These are phyloP conservation scores for Chironomus striatipennis DNA, from an alignment of 1,140 invertebrate genomes.

Conservation along the genomic window DNA sequence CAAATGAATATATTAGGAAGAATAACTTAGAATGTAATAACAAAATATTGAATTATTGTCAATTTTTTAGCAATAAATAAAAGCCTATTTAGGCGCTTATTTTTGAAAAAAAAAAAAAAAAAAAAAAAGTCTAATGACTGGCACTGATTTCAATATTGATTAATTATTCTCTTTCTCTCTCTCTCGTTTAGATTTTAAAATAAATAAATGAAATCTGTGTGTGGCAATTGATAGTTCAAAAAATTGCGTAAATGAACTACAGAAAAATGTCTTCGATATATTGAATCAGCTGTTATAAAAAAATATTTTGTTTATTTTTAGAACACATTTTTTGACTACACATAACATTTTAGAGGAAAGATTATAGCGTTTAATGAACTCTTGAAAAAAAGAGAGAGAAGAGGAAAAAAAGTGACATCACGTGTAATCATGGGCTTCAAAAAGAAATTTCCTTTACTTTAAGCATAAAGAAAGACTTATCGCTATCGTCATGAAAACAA, in stretches of 20 bases:
- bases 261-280: not conserved
- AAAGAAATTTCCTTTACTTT: not conserved
- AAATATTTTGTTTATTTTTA: slow-evolving; percentile 1
- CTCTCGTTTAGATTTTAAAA: too few relatives aligned
- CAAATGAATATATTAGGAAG: too few relatives aligned
- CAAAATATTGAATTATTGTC: too few relatives aligned
- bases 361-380: slow-evolving; percentile 18
- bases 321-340: not conserved
- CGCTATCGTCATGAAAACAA: slow-evolving; percentile 12
- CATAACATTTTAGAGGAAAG: too few relatives aligned
- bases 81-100: too few relatives aligned
- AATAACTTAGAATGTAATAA: too few relatives aligned
- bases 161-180: too few relatives aligned
- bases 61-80: too few relatives aligned
- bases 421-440: not conserved
- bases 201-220: too few relatives aligned
- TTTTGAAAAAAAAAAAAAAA: too few relatives aligned
- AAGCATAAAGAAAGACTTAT: not conserved
- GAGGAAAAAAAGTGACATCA: not conserved
- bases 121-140: too few relatives aligned
- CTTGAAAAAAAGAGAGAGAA: not conserved
- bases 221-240: not conserved
- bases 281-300: slow-evolving; percentile 9
- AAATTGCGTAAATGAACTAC: not conserved
- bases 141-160: too few relatives aligned